These are phyloP conservation scores for Gymnoscopelus braueri DNA, from an alignment of 2,797 vertebrate species.

Conservation along the genomic window DNA sequence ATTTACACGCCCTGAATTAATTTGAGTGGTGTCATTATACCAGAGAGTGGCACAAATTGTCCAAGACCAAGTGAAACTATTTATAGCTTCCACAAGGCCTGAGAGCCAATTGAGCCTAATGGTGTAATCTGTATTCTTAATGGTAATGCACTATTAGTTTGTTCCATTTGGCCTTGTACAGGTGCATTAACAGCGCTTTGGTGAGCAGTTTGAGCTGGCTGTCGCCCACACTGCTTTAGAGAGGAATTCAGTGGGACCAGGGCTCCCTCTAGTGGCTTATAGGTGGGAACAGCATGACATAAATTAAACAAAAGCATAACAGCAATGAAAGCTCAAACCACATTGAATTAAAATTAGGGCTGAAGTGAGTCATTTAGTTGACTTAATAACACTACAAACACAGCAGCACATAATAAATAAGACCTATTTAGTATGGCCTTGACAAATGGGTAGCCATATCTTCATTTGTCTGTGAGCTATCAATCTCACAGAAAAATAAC, in stretches of 20 bases:
- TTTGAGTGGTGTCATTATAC: slow-evolving; percentile 77
- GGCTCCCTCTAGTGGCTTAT: slow-evolving; percentile 73
- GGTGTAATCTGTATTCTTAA: slow-evolving; percentile 85
- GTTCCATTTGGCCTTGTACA: slow-evolving; percentile 83
- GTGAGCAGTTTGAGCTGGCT: slow-evolving; percentile 64
- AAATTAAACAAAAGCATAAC: neutral
- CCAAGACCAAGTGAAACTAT: slow-evolving; percentile 81
- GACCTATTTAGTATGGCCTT: too few species aligned
- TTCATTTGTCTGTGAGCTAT: too few species aligned
- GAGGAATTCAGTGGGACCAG: slow-evolving; percentile 36
- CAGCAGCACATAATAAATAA: neutral
- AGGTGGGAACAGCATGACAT: neutral
- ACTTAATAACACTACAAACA: slow-evolving; percentile 9
- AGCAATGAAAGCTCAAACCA: slow-evolving; percentile 1
- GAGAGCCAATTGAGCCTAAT: slow-evolving; percentile 79
- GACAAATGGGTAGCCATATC: too few species aligned
- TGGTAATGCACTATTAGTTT: slow-evolving; percentile 81
- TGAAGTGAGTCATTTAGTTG: neutral
- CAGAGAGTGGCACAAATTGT: slow-evolving; percentile 79
- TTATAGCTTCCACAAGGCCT: slow-evolving; percentile 75
- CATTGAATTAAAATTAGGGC: slow-evolving; percentile 7
- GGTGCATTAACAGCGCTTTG: slow-evolving; percentile 78
- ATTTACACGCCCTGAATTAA: slow-evolving; percentile 70
- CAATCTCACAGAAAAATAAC: slow-evolving; percentile 24
- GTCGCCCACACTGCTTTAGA: slow-evolving; percentile 13